Percentiles rank a stretch among this genome's conserved stretches.
Conservation (phyloP, 2,113 vertebrate species). For the Gila orcuttii region DNA sequence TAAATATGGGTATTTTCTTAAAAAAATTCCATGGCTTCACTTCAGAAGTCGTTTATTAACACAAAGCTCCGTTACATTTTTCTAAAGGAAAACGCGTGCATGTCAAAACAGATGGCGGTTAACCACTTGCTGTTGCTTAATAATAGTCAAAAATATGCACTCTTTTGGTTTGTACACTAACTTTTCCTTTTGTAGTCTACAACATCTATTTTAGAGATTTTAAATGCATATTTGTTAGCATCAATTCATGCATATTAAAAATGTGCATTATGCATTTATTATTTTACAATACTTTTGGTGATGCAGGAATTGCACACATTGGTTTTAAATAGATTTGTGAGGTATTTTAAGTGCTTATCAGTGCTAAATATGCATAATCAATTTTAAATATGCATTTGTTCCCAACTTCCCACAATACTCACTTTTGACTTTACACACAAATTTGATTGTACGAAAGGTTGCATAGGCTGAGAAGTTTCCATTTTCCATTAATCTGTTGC, state of each 20-base stretch:
- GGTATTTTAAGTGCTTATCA: background rate
- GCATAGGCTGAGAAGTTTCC: background rate
- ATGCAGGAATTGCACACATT: background rate
- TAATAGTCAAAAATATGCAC: background rate
- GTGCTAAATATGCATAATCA: background rate
- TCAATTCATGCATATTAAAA: background rate
- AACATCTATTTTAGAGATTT: too few species aligned
- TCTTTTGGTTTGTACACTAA: too few species aligned
- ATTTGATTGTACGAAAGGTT: too few species aligned
- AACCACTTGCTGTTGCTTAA: background rate
- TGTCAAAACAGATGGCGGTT: slow-evolving; percentile 11
- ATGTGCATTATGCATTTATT: background rate
- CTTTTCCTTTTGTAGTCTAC: too few species aligned
- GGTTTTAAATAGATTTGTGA: background rate
- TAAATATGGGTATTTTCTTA: too few species aligned
- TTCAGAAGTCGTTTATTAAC: too few species aligned
- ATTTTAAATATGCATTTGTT: too few species aligned
- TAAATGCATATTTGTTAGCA: too few species aligned
- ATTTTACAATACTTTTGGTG: background rate
- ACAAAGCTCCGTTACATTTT: background rate
- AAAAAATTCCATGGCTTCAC: too few species aligned
- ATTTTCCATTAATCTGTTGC: background rate
- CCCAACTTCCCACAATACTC: too few species aligned
- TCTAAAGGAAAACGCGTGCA: background rate
- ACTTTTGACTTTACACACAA: too few species aligned